Evolutionary conservation across 2,888 invertebrate species (phyloP), one percentile per base, ranked within the genome.

Genomic region (Lasioglossum vierecki): DNA sequence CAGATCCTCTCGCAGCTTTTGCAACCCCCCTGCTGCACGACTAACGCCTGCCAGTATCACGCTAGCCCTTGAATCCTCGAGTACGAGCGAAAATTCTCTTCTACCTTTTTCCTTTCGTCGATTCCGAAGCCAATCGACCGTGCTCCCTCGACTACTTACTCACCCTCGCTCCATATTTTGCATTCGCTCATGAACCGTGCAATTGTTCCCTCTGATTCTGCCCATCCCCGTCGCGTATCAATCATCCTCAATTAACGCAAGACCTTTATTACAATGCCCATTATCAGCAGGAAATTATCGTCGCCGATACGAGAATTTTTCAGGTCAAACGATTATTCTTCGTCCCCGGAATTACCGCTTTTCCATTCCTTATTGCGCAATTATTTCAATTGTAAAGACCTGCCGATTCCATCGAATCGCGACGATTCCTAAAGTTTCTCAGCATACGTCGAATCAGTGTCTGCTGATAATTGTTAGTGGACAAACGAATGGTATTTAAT

Each of bases 1-100:
- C 68, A 9, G 22, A n/a, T 22, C n/a, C 35, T 22, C 68, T 39
- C 68, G 22, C 39, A 26, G 68, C 68, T 22, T 68, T 68, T 39
- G 68, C 68, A 68, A 68, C 84, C 66, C 76, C 78, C 80, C 73
- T 57, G 39, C 82, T 63, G 78, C 70, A 80, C 75, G 78, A 80
- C 84, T 82, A 88, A 88, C 83, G 87, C 76, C 86, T 87, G 90
- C 84, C 88, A 90, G 80, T 81, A 87, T 86, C 77, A 82, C 68
- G 72, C 72, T 82, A 76, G 68, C 75, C 83, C 88, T 86, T 78
- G 86, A 87, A 77, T 80, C 73, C 83, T 76, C 46, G 75, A 71
- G 81, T 49, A 66, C 79, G 30, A 76, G 75, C 39, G 71, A 83
- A 81, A 75, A 76, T 82, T 80, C 73, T 78, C 77, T 72, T 73